Conservation (phyloP, 2,888 invertebrate genomes). For the Eupeodes luniger region DNA sequence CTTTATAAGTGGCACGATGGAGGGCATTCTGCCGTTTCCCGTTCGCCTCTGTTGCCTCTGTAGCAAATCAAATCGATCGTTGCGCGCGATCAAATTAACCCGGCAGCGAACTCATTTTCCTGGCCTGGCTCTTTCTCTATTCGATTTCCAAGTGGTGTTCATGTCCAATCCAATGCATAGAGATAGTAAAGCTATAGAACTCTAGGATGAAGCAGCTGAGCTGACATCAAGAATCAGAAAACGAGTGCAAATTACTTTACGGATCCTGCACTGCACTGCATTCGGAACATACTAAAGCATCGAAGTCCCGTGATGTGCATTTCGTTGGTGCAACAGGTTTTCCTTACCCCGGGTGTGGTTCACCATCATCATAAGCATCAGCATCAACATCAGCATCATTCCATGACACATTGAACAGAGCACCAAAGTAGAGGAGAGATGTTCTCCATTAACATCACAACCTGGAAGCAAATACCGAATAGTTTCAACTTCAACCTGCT, state of each 20-base stretch:
- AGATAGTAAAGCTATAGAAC: neutral
- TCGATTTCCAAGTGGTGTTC: neutral
- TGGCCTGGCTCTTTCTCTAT: neutral
- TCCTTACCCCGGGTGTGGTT: constrained; percentile 68
- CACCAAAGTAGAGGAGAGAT: neutral
- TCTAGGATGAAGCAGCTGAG: neutral
- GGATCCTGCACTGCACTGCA: constrained; percentile 21
- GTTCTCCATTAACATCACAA: constrained; percentile 51
- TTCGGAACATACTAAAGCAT: neutral
- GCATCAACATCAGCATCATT: neutral
- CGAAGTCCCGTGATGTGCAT: constrained; percentile 15
- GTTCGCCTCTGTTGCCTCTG: neutral
- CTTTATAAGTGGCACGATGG: constrained; percentile 30
- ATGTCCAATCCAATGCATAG: neutral
- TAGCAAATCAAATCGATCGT: constrained; percentile 70
- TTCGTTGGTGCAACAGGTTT: constrained; percentile 62
- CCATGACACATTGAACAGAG: constrained; percentile 43
- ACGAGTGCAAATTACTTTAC: constrained; percentile 71
- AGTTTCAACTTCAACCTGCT: constrained; percentile 76
- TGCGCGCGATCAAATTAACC: constrained; percentile 76
- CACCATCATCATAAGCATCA: constrained; percentile 4
- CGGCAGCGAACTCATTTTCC: constrained; percentile 72
- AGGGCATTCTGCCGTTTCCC: neutral
- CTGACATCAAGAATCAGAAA: constrained; percentile 74
- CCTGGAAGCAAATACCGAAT: constrained; percentile 71